Evolutionary conservation across 2,888 invertebrate genomes (phyloP).

Genomic region (Agrilus mali): DNA sequence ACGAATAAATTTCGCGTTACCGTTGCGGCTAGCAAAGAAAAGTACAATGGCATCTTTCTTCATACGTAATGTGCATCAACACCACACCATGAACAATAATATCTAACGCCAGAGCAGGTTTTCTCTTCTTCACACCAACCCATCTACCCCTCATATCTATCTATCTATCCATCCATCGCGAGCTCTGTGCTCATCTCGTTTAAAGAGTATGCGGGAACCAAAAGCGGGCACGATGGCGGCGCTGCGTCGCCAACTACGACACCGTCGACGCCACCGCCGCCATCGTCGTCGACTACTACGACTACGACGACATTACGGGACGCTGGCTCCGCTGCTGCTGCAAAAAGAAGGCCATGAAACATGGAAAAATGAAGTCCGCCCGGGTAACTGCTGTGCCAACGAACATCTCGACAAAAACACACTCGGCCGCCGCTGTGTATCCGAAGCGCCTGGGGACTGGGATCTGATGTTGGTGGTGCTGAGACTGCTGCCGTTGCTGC

Average conservation of each 20-base stretch:
- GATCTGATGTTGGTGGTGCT: background rate
- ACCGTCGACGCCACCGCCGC: constrained; percentile 10
- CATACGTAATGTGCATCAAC: no score
- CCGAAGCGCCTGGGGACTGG: constrained; percentile 13
- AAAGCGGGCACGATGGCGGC: constrained; percentile 10
- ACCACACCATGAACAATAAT: no score
- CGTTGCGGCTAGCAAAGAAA: no score
- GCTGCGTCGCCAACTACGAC: constrained; percentile 11
- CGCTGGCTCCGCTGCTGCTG: constrained; percentile 15
- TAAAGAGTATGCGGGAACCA: constrained; percentile 8
- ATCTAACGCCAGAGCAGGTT: no score
- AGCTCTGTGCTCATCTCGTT: background rate
- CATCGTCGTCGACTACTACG: constrained; percentile 7
- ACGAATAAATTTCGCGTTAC: no score
- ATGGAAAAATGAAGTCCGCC: constrained; percentile 30
- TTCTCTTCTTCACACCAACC: no score
- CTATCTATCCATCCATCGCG: no score
- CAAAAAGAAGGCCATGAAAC: constrained; percentile 27
- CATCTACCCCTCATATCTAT: no score
- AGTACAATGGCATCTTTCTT: no score
- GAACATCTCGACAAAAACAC: constrained; percentile 16
- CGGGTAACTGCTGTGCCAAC: constrained; percentile 14
- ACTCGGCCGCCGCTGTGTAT: constrained; percentile 8
- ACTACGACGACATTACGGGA: constrained; percentile 6
- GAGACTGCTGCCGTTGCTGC: background rate